These are phyloP conservation scores for Pediacus dermestoides DNA, from an alignment of 2,888 invertebrate species.

Conservation along the genomic window DNA sequence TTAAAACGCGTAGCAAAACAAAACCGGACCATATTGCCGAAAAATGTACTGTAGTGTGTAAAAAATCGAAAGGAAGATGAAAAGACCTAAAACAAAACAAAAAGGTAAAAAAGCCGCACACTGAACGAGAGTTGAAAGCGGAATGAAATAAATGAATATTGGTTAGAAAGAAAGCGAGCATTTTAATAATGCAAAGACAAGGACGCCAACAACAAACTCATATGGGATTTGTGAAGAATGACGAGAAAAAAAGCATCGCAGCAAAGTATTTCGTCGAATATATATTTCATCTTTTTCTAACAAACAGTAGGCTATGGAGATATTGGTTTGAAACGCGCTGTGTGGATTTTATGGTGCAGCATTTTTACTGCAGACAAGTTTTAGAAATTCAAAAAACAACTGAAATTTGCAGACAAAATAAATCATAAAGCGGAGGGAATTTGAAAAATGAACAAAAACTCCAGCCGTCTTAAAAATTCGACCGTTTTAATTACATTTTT, in stretches of 20 bases:
- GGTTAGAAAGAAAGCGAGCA: conserved; percentile 23
- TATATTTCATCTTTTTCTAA: conserved; percentile 25
- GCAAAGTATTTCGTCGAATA: conserved; percentile 26
- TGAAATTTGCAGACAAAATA: conserved; percentile 51
- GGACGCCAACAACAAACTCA: conserved; percentile 17
- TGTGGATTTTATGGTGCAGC: conserved; percentile 45
- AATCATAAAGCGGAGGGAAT: conserved; percentile 48
- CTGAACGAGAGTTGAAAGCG: conserved; percentile 28
- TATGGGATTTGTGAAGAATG: conserved; percentile 7
- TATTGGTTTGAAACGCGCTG: conserved; percentile 32
- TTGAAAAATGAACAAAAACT: conserved; percentile 46
- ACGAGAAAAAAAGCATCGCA: conserved; percentile 3
- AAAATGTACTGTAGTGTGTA: too few species aligned
- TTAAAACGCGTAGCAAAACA: conserved; percentile 13
- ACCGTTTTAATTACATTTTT: conserved; percentile 48
- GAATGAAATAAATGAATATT: conserved; percentile 27
- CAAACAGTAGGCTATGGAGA: conserved; percentile 19
- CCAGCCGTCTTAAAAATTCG: conserved; percentile 32
- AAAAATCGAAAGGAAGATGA: too few species aligned
- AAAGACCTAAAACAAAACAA: conserved; percentile 25
- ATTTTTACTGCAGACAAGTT: conserved; percentile 50
- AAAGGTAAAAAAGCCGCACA: conserved; percentile 23
- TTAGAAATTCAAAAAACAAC: conserved; percentile 50
- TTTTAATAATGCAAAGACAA: conserved; percentile 31
- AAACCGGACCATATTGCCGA: conserved; percentile 31